Base-by-base conservation (phyloP, 2,113 vertebrate species). In the Elaphurus davidianus region DNA sequence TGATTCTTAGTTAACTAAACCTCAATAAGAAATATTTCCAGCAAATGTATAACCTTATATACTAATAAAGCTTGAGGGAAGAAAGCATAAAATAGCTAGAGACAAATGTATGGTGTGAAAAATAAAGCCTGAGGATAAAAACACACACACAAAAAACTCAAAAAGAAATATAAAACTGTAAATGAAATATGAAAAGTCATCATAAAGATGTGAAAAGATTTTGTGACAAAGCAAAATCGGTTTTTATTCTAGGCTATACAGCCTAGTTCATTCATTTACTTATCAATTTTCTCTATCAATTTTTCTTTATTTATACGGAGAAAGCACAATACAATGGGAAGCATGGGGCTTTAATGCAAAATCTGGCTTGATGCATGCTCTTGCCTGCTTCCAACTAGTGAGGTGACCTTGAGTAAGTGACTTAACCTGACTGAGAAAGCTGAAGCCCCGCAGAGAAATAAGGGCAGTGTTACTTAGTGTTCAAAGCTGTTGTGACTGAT, bases 371-470 rank as follows among this genome's bases (percentile, higher is more conserved):
- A 79, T 79, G 57, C 8, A 12, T 0, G 19, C 45, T 78, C 21
- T 81, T 43, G n/a, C 64, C 76, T 85, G 40, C 21, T 17, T 43
- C 1, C 3, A 11, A 21, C 21, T 19, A 50, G 8, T n/a, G 59
- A 90, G 59, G 60, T 90, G 91, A 98, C 94, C 91, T 97, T 96
- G 88, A 97, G 52, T 83, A 88, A 95, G 25, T 50, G 67, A 94
- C 47, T 92, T 98, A 93, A 79, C 87, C 78, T 86, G 50, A 67
- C 79, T 88, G 81, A 95, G 92, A 90, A 97, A 78, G 45, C 54
- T n/a, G 74, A 28, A 94, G 78, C n/a, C 52, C 82, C 4, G 40
- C 54, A 71, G 81, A 92, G 50, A 59, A 95, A n/a, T 57, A 62
- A 97, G 59, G 84, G 43, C 33, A 43, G 12, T 33, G 83, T n/a